A percentile compares a stretch with the other conserved stretches of the same genome.
These are phyloP conservation scores for Heterohyrax brucei DNA, from an alignment of 2,797 vertebrate genomes.

Conservation along the genomic window DNA sequence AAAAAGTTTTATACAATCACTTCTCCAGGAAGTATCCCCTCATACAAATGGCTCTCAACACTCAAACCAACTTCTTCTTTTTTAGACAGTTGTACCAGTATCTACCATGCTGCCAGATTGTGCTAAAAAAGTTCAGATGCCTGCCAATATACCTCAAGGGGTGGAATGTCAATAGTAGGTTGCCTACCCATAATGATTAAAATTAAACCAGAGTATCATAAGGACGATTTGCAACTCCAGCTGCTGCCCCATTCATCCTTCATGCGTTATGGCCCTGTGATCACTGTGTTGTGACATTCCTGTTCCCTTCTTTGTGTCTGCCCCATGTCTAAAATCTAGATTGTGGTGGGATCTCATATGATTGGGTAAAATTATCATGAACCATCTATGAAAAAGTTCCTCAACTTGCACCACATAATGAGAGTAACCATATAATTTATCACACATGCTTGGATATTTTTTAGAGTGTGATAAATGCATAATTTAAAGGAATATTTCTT, in stretches of 20 bases:
- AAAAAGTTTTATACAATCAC: too few relatives aligned
- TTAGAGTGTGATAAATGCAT: background rate
- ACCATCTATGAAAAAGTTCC: background rate
- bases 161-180: too few relatives aligned
- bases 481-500: background rate
- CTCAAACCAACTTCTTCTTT: too few relatives aligned
- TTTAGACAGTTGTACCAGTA: too few relatives aligned
- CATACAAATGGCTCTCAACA: too few relatives aligned
- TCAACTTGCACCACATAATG: background rate
- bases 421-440: background rate
- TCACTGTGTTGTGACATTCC: fast-evolving
- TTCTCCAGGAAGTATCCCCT: too few relatives aligned
- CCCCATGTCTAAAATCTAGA: background rate
- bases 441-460: background rate
- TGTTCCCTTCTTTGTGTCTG: background rate
- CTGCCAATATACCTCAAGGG: too few relatives aligned
- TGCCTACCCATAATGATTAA: too few relatives aligned
- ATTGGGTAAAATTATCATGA: background rate
- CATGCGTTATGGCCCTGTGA: fast-evolving
- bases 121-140: too few relatives aligned
- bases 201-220: background rate
- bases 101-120: too few relatives aligned
- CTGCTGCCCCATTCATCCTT: fast-evolving
- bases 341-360: fast-evolving
- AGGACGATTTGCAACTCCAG: background rate